phyloP scores from a whole-genome alignment of 2,113 vertebrate genomes.

The Harpagus bidentatus region DNA sequence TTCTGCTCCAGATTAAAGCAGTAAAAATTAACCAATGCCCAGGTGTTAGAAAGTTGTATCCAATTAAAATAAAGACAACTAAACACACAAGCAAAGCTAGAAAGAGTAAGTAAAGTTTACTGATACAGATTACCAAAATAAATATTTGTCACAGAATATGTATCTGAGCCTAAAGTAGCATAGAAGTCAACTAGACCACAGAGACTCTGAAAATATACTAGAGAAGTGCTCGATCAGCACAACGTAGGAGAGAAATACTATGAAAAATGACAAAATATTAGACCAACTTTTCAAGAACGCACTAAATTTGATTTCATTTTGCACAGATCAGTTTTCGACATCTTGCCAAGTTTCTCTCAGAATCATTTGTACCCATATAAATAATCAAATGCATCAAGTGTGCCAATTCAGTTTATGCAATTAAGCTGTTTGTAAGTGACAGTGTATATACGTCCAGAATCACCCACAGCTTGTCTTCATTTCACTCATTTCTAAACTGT shows the following conservation, averaged over 20 bases:
- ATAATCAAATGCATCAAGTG: not conserved
- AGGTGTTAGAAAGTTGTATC: not conserved
- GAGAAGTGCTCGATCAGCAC: not conserved
- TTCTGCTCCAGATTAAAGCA: not conserved
- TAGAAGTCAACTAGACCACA: not conserved
- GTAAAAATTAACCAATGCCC: not conserved
- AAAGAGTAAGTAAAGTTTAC: not conserved
- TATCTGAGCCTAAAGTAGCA: not conserved
- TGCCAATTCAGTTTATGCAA: not conserved
- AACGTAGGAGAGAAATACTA: not conserved
- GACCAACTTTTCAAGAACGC: not conserved
- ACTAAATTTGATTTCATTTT: not conserved
- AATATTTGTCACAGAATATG: not conserved
- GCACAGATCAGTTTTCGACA: not conserved
- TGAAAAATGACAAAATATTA: not conserved
- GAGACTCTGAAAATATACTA: not conserved
- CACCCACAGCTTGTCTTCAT: not conserved
- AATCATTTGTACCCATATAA: not conserved
- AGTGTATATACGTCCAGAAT: not conserved
- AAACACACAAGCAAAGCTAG: not conserved
- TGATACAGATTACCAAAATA: not conserved
- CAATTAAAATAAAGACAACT: not conserved
- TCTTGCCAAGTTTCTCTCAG: not conserved
- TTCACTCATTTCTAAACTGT: not conserved
- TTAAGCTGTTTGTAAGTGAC: not conserved